Evolutionary conservation across 1,140 invertebrate species (phyloP).

Genomic region (Sitophilus oryzae): DNA sequence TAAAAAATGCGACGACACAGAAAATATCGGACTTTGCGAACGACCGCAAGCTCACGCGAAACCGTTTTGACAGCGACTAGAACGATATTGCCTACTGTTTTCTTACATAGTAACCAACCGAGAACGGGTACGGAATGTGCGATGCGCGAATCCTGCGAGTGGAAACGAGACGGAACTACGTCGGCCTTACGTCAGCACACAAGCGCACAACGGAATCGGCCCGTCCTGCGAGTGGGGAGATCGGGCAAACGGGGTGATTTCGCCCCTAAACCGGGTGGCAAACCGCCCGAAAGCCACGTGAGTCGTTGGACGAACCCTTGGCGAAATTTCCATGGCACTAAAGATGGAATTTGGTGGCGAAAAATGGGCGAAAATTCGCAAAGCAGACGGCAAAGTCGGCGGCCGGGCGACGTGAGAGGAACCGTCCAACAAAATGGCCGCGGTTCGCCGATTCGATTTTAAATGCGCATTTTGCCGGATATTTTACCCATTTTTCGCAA

Average conservation of each 20-base stretch:
- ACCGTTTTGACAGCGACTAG: conserved; percentile 14
- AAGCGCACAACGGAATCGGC: conserved; percentile 29
- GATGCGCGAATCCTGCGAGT: conserved; percentile 15
- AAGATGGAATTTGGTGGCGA: conserved; percentile 18
- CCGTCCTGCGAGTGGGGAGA: conserved; percentile 23
- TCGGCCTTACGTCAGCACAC: conserved; percentile 32
- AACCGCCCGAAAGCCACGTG: conserved; percentile 1
- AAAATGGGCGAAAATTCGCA: conserved; percentile 20
- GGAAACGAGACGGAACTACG: conserved; percentile 16
- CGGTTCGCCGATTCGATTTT: conserved; percentile 3
- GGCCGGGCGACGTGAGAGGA: conserved; percentile 28
- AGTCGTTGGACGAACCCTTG: background rate
- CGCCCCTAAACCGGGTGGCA: conserved; percentile 12
- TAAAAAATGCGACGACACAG: background rate
- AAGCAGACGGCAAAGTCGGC: conserved; percentile 29
- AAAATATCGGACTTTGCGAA: conserved; percentile 5
- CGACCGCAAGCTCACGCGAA: background rate
- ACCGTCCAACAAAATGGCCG: conserved; percentile 33
- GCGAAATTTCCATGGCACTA: conserved; percentile 22
- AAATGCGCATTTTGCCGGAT: background rate
- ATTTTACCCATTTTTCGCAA: no score
- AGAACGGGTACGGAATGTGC: conserved; percentile 26
- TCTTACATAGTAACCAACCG: conserved; percentile 37
- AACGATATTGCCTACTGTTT: conserved; percentile 26
- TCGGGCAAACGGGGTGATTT: conserved; percentile 23